Conservation (phyloP, 2,113 vertebrate species). For the Octodon degus region DNA sequence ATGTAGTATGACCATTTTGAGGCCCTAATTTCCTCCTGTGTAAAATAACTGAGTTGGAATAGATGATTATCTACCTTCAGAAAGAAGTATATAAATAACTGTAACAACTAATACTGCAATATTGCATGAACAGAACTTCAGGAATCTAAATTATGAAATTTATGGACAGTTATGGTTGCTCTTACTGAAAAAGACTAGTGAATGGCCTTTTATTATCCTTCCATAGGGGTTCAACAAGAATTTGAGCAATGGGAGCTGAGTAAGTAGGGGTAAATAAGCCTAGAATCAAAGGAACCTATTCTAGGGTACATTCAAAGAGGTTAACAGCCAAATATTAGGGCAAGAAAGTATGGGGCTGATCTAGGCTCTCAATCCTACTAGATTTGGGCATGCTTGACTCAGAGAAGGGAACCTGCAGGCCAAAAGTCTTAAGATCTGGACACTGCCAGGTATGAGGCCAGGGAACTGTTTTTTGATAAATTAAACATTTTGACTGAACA, state of each 20-base stretch:
- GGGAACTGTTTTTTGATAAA: background rate
- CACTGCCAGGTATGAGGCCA: background rate
- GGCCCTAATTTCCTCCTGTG: background rate
- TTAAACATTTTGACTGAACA: background rate
- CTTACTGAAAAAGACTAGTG: background rate
- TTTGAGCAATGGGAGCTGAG: background rate
- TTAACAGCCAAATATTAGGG: background rate
- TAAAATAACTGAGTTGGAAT: background rate
- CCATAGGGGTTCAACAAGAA: background rate
- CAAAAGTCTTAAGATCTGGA: background rate
- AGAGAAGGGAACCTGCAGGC: background rate
- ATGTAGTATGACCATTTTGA: background rate
- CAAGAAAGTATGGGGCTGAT: background rate
- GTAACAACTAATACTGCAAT: background rate
- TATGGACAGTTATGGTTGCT: background rate
- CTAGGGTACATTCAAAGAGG: background rate
- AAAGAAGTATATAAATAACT: background rate
- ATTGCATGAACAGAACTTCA: background rate
- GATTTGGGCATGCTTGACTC: background rate
- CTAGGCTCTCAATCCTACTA: background rate
- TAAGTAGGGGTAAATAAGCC: background rate
- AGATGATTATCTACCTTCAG: background rate
- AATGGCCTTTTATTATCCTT: background rate
- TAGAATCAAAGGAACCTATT: background rate
- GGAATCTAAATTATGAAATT: slow-evolving; percentile 2